Evolutionary conservation across 1,140 invertebrate species (phyloP), one percentile per base, ranked within the genome.

Genomic region (Drepana arcuata): DNA sequence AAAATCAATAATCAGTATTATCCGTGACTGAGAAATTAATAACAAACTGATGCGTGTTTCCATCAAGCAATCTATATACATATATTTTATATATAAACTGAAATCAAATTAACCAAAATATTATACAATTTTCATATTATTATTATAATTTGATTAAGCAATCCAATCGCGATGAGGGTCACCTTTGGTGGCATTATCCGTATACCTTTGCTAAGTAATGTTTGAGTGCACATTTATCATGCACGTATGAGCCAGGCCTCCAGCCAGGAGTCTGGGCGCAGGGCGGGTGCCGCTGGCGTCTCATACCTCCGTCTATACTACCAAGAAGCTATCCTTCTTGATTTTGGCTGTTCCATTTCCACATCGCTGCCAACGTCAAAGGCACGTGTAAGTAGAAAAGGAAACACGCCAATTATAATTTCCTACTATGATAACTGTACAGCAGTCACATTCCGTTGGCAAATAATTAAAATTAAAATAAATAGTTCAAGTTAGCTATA

Each of bases 361-460:
- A 21, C 15, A n/a, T n/a, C n/a, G n/a, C n/a, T n/a, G n/a, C n/a
- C n/a, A n/a, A n/a, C n/a, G n/a, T n/a, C n/a, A n/a, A n/a, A n/a
- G n/a, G n/a, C n/a, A n/a, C n/a, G n/a, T n/a, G n/a, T n/a, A n/a
- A n/a, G n/a, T n/a, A n/a, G n/a, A n/a, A n/a, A 54, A 45, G 42
- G 51, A 69, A 74, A 62, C 55, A 45, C 52, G 53, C 50, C 54
- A 43, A 46, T 57, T 36, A 57, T 57, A 74, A 59, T 74, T 74
- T 63, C 57, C 62, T 74, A 77, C 60, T 47, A 53, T 73, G 59
- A 75, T 66, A 61, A 71, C 78, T 82, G 75, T 82, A 82, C 78
- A 82, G 61, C 63, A 82, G 69, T 78, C 78, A 38, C 74, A 78
- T 79, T 78, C 78, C 78, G 74, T 82, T 78, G 73, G 78, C 71